Base-by-base conservation (phyloP, 1,140 invertebrate species). In the Sweltsa coloradensis region DNA sequence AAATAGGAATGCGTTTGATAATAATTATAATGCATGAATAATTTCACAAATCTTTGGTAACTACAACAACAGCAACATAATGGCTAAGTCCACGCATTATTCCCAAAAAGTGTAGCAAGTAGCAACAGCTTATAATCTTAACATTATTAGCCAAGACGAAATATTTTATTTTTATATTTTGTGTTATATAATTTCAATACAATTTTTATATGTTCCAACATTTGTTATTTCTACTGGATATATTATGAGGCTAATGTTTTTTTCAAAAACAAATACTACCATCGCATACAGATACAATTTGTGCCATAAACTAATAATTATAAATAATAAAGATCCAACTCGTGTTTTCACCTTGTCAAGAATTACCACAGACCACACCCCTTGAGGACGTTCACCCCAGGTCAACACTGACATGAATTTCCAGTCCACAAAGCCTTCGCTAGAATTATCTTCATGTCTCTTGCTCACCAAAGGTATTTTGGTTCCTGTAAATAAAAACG, bases 401-500 rank as follows among this genome's bases (percentile, higher is more conserved):
- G 82, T 86, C 37, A 89, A 89, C 0, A 95, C 84, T 0, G 87
- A 87, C 72, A 89, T 86, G 60, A 97, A 87, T 31, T 78, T 83
- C 86, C 92, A 97, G 50, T 83, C 75, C 3, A 70, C 62, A 59
- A 93, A 90, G 11, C 88, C 89, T 6, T 73, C 68, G 1, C 61
- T 55, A 6, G 83, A 83, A 27, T 68, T 61, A 62, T 97, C 93
- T 31, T 75, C 61, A 24, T 72, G 71, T 53, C 91, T 68, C 6
- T 73, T 63, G 49, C 75, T 78, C 39, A 96, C 61, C 26, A 95
- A 59, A 55, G 76, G 71, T 1, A 82, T 74, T 50, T 55, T 66
- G 0, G 83, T 89, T 39, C 84, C 87, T 77, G 56, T 41, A 36
- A 56, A 53, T 52, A 41, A n/a, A 46, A 41, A 9, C 42, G 25